Base-by-base conservation (phyloP, 1,140 invertebrate species). In the Cydia splendana region DNA sequence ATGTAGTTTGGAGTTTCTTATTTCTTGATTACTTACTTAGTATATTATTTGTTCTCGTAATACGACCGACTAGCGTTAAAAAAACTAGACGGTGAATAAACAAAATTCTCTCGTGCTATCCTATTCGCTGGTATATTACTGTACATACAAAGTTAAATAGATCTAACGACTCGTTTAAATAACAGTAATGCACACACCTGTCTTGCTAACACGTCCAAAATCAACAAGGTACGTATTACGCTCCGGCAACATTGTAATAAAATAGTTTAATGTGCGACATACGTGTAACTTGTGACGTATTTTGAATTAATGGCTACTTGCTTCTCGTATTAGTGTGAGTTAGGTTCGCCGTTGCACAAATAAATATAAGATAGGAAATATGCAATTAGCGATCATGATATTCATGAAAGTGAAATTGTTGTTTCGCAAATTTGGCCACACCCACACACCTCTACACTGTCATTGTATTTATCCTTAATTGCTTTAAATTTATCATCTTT, bases 161-260 rank as follows among this genome's bases (percentile, higher is more conserved):
- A 42, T 15, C 28, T 53, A 48, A 74, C 45, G 48, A 53, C 76
- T 81, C 79, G 65, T 79, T 79, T 74, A 77, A 79, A 79, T 81
- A 79, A 78, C 77, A 77, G 76, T 77, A 77, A 78, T 81, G 80
- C 80, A 83, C 79, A 77, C 85, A 85, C 85, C 85, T 85, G 87
- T 83, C 83, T 81, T 76, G 79, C 76, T 65, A 42, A 65, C 80
- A 77, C 83, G 80, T 88, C 85, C 83, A 85, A 85, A 76, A 85
- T 83, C 80, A 85, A 85, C 83, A 86, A 65, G 76, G 81, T 81
- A 24, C 24, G 1, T 24, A 82, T 84, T 77, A 75, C 67, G 53
- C 75, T n/a, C 24, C 71, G 65, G 75, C 75, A 78, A 81, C 80
- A 79, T 45, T 76, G 76, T 79, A 79, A 77, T 51, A 48, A 74